A percentile compares a stretch with the other conserved stretches of the same genome.
These are phyloP conservation scores for Ammospiza caudacuta DNA, from an alignment of 2,113 vertebrate species.

Conservation along the genomic window DNA sequence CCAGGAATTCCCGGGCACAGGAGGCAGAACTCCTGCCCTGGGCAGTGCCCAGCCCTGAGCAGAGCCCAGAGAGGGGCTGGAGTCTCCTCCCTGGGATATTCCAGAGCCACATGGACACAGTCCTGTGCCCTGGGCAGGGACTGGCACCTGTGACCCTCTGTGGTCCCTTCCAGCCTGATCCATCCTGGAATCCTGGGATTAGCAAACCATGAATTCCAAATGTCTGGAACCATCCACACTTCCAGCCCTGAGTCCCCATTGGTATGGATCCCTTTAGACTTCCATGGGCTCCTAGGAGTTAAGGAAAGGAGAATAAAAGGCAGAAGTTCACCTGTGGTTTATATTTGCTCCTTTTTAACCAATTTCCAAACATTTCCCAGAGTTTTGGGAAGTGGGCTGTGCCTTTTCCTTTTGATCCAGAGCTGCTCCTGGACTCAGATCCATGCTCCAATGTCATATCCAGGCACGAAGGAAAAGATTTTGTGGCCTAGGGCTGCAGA, in stretches of 20 bases:
- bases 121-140: background rate
- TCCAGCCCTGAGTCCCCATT: too few relatives aligned
- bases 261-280: background rate
- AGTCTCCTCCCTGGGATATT: background rate
- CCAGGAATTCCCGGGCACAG: background rate
- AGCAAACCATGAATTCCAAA: background rate
- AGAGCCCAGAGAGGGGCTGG: background rate
- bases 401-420: background rate
- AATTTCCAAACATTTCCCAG: background rate
- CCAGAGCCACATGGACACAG: background rate
- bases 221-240: background rate
- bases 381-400: too few relatives aligned
- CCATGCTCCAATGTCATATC: rapidly evolving
- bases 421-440: background rate
- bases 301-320: background rate
- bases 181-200: background rate
- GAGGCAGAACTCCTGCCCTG: background rate
- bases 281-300: background rate
- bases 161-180: background rate
- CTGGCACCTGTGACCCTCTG: background rate
- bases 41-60: background rate
- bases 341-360: background rate
- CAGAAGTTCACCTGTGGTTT: rapidly evolving
- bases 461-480: rapidly evolving
- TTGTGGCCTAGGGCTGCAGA: background rate